These are phyloP conservation scores for Ammodytes marinus DNA, from an alignment of 2,113 vertebrate genomes.

Conservation along the genomic window DNA sequence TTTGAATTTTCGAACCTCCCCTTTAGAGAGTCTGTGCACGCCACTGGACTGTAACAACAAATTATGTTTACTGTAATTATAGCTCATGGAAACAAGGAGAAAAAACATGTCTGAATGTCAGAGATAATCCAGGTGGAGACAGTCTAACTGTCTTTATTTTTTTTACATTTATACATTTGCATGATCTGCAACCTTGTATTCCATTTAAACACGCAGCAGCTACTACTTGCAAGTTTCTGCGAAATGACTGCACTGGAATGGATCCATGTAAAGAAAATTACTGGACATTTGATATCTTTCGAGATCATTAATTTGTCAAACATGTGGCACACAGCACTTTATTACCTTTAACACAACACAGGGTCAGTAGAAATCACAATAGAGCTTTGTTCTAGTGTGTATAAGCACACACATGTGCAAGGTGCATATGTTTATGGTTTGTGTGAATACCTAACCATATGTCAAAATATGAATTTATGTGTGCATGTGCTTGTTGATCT, in stretches of 20 bases:
- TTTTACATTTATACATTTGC: slow-evolving; percentile 1
- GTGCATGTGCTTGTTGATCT: background rate
- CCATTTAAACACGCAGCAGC: background rate
- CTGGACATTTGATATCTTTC: background rate
- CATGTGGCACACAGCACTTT: background rate
- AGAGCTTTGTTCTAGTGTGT: background rate
- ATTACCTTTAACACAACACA: background rate
- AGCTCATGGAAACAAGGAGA: background rate
- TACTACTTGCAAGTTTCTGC: background rate
- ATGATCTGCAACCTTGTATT: too few relatives aligned
- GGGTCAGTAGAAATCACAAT: background rate
- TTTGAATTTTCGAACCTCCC: too few relatives aligned
- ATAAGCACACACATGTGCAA: background rate
- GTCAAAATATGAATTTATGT: background rate
- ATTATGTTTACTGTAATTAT: background rate
- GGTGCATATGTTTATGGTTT: background rate
- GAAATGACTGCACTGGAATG: background rate
- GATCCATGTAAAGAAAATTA: background rate
- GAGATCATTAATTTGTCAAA: background rate
- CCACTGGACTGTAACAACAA: too few relatives aligned
- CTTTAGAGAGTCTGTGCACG: too few relatives aligned
- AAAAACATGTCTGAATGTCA: background rate
- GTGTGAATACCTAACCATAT: background rate
- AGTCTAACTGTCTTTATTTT: background rate
- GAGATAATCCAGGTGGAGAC: background rate